Percentiles rank a stretch among this genome's conserved stretches.
Evolutionary conservation across 2,113 vertebrate species (phyloP).

Genomic region (Prietella phreatophila): DNA sequence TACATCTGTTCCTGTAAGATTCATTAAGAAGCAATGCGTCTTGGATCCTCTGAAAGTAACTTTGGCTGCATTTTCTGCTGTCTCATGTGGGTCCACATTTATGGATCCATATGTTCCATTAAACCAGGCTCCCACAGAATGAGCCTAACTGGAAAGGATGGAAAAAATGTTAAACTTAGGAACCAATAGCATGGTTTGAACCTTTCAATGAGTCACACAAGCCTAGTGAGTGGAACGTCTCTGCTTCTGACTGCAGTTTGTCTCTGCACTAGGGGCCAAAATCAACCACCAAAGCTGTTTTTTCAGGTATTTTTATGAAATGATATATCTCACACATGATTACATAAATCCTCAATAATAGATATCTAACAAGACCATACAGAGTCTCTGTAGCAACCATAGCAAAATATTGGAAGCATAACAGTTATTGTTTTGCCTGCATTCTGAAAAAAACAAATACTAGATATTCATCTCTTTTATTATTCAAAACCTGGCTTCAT

Average conservation of each 20-base stretch:
- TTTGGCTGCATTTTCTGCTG: slow-evolving; percentile 41
- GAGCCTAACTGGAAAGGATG: slow-evolving; percentile 27
- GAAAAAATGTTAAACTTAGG: slow-evolving; percentile 42
- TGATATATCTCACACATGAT: background rate
- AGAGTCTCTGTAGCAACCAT: background rate
- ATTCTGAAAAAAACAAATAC: background rate
- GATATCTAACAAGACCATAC: background rate
- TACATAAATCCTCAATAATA: background rate
- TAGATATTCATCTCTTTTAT: background rate
- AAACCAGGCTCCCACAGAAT: slow-evolving; percentile 27
- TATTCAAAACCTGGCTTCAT: background rate
- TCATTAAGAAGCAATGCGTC: slow-evolving; percentile 23
- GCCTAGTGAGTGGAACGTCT: slow-evolving; percentile 2
- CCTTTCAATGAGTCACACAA: slow-evolving; percentile 12
- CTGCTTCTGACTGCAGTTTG: slow-evolving; percentile 19
- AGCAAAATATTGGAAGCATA: background rate
- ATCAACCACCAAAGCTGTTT: background rate
- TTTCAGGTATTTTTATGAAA: background rate
- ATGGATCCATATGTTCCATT: slow-evolving; percentile 45
- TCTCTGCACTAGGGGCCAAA: background rate
- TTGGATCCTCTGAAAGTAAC: slow-evolving; percentile 25
- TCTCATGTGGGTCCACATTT: slow-evolving; percentile 36
- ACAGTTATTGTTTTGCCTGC: background rate
- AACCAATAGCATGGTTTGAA: slow-evolving; percentile 20
- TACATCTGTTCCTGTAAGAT: slow-evolving; percentile 33